phyloP scores from a whole-genome alignment of 2,797 vertebrate genomes.

The Lutjanus argentimaculatus region DNA sequence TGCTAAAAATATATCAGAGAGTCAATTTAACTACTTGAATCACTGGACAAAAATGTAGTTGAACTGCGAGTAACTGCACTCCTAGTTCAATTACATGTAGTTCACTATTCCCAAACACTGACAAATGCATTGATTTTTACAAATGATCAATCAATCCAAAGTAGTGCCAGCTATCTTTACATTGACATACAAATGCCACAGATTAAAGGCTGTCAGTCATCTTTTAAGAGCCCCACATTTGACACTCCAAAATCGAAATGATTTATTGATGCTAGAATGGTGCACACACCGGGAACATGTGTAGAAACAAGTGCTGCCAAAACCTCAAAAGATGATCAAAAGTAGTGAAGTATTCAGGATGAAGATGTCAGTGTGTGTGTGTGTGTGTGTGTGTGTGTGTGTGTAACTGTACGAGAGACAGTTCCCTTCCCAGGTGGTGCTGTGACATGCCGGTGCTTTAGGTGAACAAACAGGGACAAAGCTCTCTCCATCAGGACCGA shows the following conservation, averaged over 20 bases:
- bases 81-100: too few relatives aligned
- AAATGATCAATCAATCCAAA: neutral
- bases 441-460: conserved; percentile 68
- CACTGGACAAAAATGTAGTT: too few relatives aligned
- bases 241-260: neutral
- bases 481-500: conserved; percentile 80
- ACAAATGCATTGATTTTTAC: too few relatives aligned
- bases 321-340: neutral
- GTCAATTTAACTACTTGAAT: too few relatives aligned
- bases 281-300: neutral
- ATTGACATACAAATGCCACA: neutral
- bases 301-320: neutral
- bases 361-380: conserved; percentile 4
- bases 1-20: too few relatives aligned
- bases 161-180: neutral
- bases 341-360: neutral
- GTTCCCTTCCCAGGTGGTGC: conserved; percentile 68
- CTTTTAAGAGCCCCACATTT: neutral
- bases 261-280: neutral
- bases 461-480: conserved; percentile 86
- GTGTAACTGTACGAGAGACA: conserved; percentile 10
- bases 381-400: neutral
- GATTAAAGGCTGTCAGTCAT: neutral
- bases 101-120: too few relatives aligned
- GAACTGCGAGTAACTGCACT: too few relatives aligned